Base-by-base conservation (phyloP, 2,113 vertebrate genomes). In the Holacanthus passer region DNA sequence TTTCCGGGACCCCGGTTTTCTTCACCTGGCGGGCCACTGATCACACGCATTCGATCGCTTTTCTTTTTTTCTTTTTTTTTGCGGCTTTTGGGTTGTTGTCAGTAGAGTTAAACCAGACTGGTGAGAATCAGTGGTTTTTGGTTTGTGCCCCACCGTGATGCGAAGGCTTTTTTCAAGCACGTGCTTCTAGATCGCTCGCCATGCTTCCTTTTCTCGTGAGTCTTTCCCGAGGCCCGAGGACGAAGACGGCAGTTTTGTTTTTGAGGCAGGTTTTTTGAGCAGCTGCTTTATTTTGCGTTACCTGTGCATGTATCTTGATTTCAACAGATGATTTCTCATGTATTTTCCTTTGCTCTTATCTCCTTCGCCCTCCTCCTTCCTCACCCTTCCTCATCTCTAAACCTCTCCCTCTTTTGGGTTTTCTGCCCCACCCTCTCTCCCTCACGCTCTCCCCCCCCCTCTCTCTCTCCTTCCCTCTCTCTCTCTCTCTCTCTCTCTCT, bases 351-450 rank as follows among this genome's bases (percentile, higher is more conserved):
- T 37, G 56, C 71, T 87, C 87, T 89, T 91, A 89, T 89, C 87
- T 89, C 41, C 55, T 73, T 59, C 81, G 52, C 77, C 84, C 69
- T 87, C 83, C 59, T 87, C 79, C 86, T 83, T 89, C 80, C 53
- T 85, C 77, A 87, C 85, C 88, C 87, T 81, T 82, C 84, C 83
- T n/a, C 82, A 86, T 83, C 80, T 80, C 78, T 68, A 68, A 81
- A 87, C 83, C 89, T 90, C 89, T 90, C 90, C 79, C 66, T 87
- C 85, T 84, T 89, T 83, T 79, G 83, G 70, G 66, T 87, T 79
- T 81, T 86, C 76, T 89, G 91, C 91, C 85, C 88, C 90, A 89
- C 91, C 90, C 91, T 91, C 90, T 85, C 87, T 81, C 55, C 84
- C 69, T 85, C 79, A 50, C 35, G 3, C 66, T 27, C 73, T 22